These are phyloP conservation scores for Neuroscelio doddi DNA, from an alignment of 2,888 invertebrate species.

Conservation along the genomic window DNA sequence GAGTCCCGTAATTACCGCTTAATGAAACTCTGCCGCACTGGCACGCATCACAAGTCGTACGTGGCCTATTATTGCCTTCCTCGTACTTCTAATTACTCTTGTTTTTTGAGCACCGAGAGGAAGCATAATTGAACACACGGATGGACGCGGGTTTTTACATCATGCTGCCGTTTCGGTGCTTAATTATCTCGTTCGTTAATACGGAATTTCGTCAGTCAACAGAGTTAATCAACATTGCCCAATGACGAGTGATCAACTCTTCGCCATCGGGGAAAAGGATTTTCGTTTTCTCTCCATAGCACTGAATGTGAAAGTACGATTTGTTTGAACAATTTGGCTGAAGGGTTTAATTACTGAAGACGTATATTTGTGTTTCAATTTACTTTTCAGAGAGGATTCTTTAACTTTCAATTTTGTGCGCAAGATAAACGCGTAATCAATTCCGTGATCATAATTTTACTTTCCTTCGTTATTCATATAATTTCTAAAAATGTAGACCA, in stretches of 20 bases:
- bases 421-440: too few species aligned
- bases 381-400: not conserved
- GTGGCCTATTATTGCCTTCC: conserved; percentile 1
- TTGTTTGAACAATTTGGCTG: not conserved
- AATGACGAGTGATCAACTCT: conserved; percentile 5
- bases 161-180: conserved; percentile 1
- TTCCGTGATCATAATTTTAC: not conserved
- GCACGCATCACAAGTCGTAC: not conserved
- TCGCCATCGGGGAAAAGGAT: not conserved
- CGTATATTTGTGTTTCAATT: conserved; percentile 13
- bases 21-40: not conserved
- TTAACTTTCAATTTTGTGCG: too few species aligned
- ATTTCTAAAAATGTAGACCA: too few species aligned
- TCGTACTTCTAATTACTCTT: not conserved
- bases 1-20: conserved; percentile 2
- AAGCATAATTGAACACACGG: not conserved
- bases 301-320: conserved; percentile 1
- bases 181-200: conserved; percentile 18
- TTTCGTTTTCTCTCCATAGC: not conserved
- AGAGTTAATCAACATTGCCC: conserved; percentile 13
- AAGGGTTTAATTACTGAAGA: conserved; percentile 10
- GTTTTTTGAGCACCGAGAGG: not conserved
- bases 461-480: too few species aligned
- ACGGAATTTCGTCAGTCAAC: conserved; percentile 6
- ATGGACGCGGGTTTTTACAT: not conserved